These are phyloP conservation scores for Onthophagus taurus DNA, from an alignment of 1,140 invertebrate species.

Conservation along the genomic window DNA sequence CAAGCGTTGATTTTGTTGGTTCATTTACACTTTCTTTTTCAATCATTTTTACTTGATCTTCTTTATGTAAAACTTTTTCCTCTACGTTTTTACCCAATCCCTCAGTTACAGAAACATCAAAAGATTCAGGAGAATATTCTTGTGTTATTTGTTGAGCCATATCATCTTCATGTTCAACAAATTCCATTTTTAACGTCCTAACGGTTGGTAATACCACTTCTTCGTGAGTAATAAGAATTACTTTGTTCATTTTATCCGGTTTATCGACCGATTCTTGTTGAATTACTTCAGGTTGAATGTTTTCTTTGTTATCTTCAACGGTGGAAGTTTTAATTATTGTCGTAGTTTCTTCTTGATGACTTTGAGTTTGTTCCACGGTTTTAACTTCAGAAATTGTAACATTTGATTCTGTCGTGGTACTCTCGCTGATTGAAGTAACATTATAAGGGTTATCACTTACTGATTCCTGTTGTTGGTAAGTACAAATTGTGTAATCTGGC, in stretches of 20 bases:
- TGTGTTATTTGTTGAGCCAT: not conserved
- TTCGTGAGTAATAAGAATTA: slow-evolving; percentile 57
- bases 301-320: slow-evolving; percentile 7
- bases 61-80: not conserved
- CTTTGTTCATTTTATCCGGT: slow-evolving; percentile 43
- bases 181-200: slow-evolving; percentile 51
- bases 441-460: not conserved
- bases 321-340: slow-evolving; percentile 1
- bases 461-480: too few relatives aligned
- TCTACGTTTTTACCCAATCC: not conserved
- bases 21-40: slow-evolving; percentile 17
- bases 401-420: not conserved
- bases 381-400: not conserved
- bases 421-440: not conserved
- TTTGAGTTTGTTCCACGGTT: not conserved
- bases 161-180: slow-evolving; percentile 33
- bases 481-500: too few relatives aligned
- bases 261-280: not conserved
- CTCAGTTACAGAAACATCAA: not conserved
- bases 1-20: slow-evolving; percentile 16
- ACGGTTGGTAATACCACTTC: slow-evolving; percentile 54
- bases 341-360: slow-evolving; percentile 11
- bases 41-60: not conserved
- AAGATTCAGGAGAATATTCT: not conserved
- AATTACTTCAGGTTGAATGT: slow-evolving; percentile 3